Evolutionary conservation across 2,888 invertebrate species (phyloP).

Genomic region (Perizoma affinitatum): DNA sequence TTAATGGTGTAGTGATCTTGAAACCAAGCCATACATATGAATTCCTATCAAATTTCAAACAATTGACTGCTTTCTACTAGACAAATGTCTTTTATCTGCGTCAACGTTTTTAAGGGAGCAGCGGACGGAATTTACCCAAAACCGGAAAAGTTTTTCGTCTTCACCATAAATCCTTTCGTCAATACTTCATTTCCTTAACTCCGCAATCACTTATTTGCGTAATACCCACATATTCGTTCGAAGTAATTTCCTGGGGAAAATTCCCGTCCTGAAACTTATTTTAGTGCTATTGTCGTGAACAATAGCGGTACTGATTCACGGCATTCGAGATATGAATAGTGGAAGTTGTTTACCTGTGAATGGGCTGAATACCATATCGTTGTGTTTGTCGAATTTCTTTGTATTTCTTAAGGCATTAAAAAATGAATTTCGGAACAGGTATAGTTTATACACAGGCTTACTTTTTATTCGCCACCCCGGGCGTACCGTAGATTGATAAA

Average conservation of each 20-base stretch:
- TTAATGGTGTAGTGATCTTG: too few species aligned
- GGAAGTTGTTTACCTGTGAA: conserved; percentile 45
- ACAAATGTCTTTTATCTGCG: background rate
- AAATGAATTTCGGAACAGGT: too few species aligned
- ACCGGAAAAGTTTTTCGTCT: conserved; percentile 14
- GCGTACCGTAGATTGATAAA: too few species aligned
- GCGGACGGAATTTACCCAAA: background rate
- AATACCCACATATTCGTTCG: conserved; percentile 37
- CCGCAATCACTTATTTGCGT: conserved; percentile 31
- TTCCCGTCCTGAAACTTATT: conserved; percentile 71
- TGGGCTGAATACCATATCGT: background rate
- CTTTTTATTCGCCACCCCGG: too few species aligned
- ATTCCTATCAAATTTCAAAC: too few species aligned
- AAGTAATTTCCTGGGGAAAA: conserved; percentile 72
- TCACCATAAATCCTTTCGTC: conserved; percentile 36
- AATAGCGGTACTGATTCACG: conserved; percentile 71
- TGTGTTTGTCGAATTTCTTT: too few species aligned
- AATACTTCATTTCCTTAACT: conserved; percentile 35
- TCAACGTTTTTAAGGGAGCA: background rate
- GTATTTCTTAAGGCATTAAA: too few species aligned
- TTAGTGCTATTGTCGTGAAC: conserved; percentile 71
- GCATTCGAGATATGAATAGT: conserved; percentile 30
- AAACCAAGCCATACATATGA: too few species aligned
- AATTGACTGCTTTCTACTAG: too few species aligned
- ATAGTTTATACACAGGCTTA: too few species aligned